Base-by-base conservation (phyloP, 2,888 invertebrate species). In the Seladonia tumulorum region DNA sequence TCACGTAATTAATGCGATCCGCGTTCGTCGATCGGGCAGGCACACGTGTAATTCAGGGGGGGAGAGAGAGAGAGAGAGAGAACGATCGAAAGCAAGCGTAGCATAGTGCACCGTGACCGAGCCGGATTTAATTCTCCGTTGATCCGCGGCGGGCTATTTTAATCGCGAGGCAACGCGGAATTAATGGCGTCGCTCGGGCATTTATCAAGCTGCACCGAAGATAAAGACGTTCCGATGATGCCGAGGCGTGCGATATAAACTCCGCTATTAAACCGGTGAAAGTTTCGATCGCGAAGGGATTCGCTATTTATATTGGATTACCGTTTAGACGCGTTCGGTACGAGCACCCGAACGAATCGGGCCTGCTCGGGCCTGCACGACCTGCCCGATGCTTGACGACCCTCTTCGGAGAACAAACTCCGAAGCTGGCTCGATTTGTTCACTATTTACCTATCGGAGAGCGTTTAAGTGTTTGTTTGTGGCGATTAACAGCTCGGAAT, bases 1-100 rank as follows among this genome's bases (percentile, higher is more conserved):
- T 94, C 94, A 93, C 88, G 92, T 93, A 94, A 94, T 94, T 94
- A 94, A 94, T 94, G 93, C 92, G 90, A 88, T 86, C 76, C 79
- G 92, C 87, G 93, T 93, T 93, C 93, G 90, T 93, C 93, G 94
- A 93, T 94, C 93, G 92, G 87, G 39, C 39, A 53, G 10, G 39
- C 39, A 77, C 82, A 74, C 88, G 87, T 87, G 91, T 92, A 91
- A 92, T 91, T 91, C 92, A 90, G 86, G 87, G 83, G 79, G 18
- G 53, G n/a, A n/a, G n/a, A n/a, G n/a, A n/a, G n/a, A n/a, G n/a
- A n/a, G n/a, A n/a, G n/a, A n/a, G n/a, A 7, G 86, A 82, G 77
- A 87, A 83, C 83, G 90, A 92, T 91, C 89, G 87, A 82, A 76
- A 63, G 72, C 77, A 47, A 73, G 79, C 57, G 76, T 47, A 79